Conservation (phyloP, 2,797 vertebrate species). For the Tauraco hartlaubi region DNA sequence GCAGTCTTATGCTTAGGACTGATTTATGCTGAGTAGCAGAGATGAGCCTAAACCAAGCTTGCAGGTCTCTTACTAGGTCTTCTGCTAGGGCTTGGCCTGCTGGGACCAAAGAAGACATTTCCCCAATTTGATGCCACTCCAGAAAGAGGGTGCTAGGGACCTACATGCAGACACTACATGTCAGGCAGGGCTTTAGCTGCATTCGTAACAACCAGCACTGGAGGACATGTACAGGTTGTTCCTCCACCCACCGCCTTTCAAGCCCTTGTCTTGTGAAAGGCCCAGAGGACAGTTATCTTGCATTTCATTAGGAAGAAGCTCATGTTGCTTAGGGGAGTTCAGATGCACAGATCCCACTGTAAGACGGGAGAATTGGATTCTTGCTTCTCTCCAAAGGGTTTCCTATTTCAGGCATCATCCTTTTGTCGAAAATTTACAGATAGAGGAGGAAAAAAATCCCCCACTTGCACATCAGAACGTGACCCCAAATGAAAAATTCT, state of each 20-base stretch:
- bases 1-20: background rate
- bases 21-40: conserved; percentile 11
- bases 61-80: background rate
- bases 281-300: background rate
- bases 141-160: background rate
- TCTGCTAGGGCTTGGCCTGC: background rate
- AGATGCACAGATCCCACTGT: background rate
- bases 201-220: background rate
- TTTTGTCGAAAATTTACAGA: background rate
- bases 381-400: background rate
- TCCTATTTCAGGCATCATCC: background rate
- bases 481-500: background rate
- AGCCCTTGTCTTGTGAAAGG: background rate
- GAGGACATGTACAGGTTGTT: background rate
- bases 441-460: rapidly evolving
- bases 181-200: background rate
- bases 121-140: background rate
- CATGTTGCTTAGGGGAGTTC: background rate
- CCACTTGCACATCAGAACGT: background rate
- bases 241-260: background rate
- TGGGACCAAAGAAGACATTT: background rate
- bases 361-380: background rate
- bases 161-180: background rate
- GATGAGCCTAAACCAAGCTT: background rate
- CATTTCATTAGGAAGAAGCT: background rate